Conservation (phyloP, 2,113 vertebrate species). For the Pelodiscus sinensis region DNA sequence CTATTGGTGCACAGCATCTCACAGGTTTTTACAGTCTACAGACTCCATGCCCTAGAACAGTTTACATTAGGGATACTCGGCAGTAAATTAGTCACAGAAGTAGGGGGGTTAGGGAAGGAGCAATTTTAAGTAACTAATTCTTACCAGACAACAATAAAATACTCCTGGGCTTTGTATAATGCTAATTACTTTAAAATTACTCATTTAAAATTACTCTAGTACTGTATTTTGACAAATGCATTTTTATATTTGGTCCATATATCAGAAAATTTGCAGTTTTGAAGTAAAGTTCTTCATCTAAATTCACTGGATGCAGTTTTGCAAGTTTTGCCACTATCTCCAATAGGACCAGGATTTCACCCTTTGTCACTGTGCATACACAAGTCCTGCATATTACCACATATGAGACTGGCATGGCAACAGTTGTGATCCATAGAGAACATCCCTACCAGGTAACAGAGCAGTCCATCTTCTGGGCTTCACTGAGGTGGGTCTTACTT, state of each 20-base stretch:
- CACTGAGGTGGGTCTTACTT: neutral
- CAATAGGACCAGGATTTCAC: neutral
- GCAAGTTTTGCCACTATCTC: neutral
- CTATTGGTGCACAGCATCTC: neutral
- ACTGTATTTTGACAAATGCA: neutral
- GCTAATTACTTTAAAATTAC: neutral
- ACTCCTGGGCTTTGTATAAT: neutral
- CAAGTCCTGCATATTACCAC: neutral
- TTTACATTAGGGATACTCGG: neutral
- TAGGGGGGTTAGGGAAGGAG: neutral
- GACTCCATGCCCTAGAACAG: neutral
- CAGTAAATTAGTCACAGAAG: slow-evolving; percentile 11
- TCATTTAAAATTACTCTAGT: too few relatives aligned
- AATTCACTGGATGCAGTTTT: neutral
- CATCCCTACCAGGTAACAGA: neutral
- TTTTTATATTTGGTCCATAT: neutral
- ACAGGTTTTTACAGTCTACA: slow-evolving; percentile 10
- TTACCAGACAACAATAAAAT: neutral
- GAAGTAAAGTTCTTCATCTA: neutral
- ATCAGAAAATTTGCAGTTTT: neutral
- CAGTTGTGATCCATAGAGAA: neutral
- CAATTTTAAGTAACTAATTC: neutral
- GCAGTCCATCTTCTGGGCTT: neutral
- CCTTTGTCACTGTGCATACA: neutral
- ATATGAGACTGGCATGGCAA: neutral